A percentile compares a stretch with the other conserved stretches of the same genome.
Evolutionary conservation across 2,113 vertebrate species (phyloP).

Genomic region (Varanus komodoensis): DNA sequence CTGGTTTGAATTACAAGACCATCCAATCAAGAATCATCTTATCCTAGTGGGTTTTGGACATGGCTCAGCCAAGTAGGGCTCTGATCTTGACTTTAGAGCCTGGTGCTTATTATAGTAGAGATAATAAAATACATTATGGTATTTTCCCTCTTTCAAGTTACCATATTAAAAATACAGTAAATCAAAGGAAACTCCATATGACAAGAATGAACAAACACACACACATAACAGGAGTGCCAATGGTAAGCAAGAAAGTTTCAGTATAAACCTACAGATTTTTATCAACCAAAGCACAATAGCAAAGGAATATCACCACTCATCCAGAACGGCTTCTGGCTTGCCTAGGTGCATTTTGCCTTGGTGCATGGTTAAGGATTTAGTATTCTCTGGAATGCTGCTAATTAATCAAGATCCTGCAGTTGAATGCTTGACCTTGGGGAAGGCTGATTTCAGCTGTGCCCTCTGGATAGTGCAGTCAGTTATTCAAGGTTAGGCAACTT

Average conservation of each 20-base stretch:
- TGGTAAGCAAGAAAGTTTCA: conserved; percentile 42
- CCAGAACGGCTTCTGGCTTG: conserved; percentile 43
- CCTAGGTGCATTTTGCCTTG: conserved; percentile 50
- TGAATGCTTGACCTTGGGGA: conserved; percentile 57
- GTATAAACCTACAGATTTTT: conserved; percentile 18
- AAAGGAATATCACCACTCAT: conserved; percentile 36
- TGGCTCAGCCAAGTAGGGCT: neutral
- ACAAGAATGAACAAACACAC: conserved; percentile 7
- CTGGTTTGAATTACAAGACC: conserved; percentile 45
- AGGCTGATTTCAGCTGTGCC: conserved; percentile 55
- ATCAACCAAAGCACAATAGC: conserved; percentile 30
- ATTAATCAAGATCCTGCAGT: conserved; percentile 59
- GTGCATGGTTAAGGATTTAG: conserved; percentile 53
- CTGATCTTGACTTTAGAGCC: conserved; percentile 6
- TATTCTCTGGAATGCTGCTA: conserved; percentile 38
- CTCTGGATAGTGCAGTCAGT: conserved; percentile 62
- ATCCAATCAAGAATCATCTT: conserved; percentile 34
- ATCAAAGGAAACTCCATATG: conserved; percentile 38
- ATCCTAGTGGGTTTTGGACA: conserved; percentile 22
- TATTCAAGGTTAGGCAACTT: conserved; percentile 56
- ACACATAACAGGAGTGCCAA: conserved; percentile 39
- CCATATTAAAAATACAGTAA: conserved; percentile 5
- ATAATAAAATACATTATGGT: conserved; percentile 37
- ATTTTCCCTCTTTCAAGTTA: conserved; percentile 39
- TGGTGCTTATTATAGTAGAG: conserved; percentile 16